A percentile compares a stretch with the other conserved stretches of the same genome.
Evolutionary conservation across 1,140 invertebrate species (phyloP).

Genomic region (Camponotus vicinus): DNA sequence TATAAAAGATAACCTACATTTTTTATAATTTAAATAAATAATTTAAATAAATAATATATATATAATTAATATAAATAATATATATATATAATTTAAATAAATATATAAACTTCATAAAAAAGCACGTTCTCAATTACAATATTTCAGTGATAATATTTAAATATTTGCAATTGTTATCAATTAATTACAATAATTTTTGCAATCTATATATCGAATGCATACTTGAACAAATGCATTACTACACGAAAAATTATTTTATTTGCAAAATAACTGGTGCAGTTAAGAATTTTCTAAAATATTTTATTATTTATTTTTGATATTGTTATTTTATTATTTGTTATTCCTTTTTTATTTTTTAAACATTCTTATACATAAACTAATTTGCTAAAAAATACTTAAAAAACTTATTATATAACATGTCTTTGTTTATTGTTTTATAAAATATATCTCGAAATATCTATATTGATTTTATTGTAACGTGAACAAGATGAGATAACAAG

Average conservation of each 20-base stretch:
- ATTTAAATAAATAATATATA: no score
- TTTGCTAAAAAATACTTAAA: background rate
- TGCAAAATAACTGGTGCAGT: no score
- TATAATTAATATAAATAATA: no score
- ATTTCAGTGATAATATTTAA: background rate
- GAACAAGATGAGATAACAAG: background rate
- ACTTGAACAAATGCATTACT: background rate
- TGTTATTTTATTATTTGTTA: no score
- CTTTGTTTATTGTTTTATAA: background rate
- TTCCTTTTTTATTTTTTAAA: background rate
- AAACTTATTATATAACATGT: background rate
- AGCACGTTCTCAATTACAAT: background rate
- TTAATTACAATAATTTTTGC: background rate
- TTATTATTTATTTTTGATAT: background rate
- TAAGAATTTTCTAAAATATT: background rate
- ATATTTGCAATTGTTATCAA: background rate
- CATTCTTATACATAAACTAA: background rate
- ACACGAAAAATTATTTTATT: constrained; percentile 2
- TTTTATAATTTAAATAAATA: background rate
- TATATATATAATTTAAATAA: no score
- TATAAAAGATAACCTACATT: background rate
- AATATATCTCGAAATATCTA: background rate
- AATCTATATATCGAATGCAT: background rate
- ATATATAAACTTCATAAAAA: background rate
- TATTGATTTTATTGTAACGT: background rate